Conservation (phyloP, 53 echinoderm and acorn worm species). For the Astropecten irregularis region DNA sequence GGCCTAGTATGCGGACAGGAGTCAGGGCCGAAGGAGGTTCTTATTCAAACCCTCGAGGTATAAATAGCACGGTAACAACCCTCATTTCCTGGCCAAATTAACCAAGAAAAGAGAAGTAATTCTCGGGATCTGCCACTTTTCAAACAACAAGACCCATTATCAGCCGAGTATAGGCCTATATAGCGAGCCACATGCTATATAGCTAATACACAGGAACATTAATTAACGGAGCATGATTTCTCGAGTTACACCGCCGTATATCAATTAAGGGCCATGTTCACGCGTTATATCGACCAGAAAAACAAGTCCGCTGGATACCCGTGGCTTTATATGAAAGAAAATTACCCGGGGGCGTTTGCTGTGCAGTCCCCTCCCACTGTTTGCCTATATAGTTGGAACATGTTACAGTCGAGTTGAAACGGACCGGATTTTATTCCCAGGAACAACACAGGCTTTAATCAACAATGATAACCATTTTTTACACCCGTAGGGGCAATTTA, state of each 20-base stretch:
- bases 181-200: too few species aligned
- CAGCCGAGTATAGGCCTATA: too few species aligned
- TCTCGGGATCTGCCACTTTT: too few species aligned
- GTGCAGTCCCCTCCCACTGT: neutral
- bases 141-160: too few species aligned
- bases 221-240: neutral
- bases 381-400: slow-evolving; percentile 37
- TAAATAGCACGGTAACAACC: too few species aligned
- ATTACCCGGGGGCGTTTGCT: neutral
- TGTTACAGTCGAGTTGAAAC: slow-evolving; percentile 27
- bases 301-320: neutral
- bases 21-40: too few species aligned
- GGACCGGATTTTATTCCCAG: neutral
- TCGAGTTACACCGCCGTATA: slow-evolving; percentile 3
- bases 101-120: too few species aligned
- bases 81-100: too few species aligned
- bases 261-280: neutral
- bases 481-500: too few species aligned
- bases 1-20: too few species aligned
- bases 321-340: neutral
- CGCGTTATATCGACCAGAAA: neutral
- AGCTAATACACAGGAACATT: too few species aligned
- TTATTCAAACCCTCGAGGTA: too few species aligned
- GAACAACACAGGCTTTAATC: neutral
- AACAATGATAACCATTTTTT: neutral